Evolutionary conservation across 64 coral and sea anemone genomes (phyloP).

Genomic region (Stichodactyla helianthus): DNA sequence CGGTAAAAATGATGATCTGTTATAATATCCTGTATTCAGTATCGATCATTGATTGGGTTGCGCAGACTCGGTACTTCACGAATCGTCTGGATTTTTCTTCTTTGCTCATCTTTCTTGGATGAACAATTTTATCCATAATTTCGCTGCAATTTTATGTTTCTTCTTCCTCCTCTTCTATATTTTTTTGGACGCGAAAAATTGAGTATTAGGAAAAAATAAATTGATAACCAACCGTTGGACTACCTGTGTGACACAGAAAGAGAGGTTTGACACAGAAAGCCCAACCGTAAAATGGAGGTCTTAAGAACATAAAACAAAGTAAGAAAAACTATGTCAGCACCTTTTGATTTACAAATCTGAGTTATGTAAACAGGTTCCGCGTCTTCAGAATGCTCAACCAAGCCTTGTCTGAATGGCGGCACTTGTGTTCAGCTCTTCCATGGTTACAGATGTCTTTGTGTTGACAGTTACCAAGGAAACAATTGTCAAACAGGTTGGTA

Average conservation of each 20-base stretch:
- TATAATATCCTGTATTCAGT: background rate
- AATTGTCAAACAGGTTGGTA: conserved; percentile 53
- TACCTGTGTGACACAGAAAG: no score
- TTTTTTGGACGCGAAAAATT: no score
- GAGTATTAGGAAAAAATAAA: background rate
- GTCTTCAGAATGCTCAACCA: conserved; percentile 15
- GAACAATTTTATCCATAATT: no score
- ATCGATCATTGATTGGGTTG: background rate
- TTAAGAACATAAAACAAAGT: no score
- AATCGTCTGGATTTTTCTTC: background rate
- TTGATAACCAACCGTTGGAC: background rate
- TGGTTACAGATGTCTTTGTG: conserved; percentile 48
- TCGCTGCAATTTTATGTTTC: no score
- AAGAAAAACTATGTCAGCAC: no score
- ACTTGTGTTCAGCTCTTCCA: conserved; percentile 31
- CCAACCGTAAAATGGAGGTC: no score
- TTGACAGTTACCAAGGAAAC: conserved; percentile 34
- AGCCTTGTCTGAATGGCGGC: conserved; percentile 47
- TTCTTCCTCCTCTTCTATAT: no score
- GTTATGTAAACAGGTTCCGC: background rate
- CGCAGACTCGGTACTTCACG: background rate
- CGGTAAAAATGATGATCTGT: background rate
- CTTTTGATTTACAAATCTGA: no score
- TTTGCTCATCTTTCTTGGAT: background rate
- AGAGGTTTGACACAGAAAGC: no score